These are phyloP conservation scores for Tenrec ecaudatus DNA, from an alignment of 2,113 vertebrate genomes.

Conservation along the genomic window DNA sequence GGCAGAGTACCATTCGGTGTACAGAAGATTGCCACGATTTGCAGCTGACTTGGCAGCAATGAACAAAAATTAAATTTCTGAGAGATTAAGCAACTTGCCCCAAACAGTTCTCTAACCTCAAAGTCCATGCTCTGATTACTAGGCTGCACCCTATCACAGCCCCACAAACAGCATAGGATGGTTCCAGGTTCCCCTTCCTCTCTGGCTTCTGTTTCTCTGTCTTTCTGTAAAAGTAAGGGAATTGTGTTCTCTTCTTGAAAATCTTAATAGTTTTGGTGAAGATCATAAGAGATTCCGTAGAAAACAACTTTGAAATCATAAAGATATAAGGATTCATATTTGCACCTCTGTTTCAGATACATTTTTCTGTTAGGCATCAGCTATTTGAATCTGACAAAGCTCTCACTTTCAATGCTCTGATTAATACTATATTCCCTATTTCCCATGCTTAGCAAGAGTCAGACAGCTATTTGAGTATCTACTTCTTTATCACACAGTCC, in stretches of 20 bases:
- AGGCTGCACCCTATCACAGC: not conserved
- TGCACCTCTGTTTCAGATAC: conserved; percentile 6
- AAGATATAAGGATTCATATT: not conserved
- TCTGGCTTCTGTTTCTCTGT: not conserved
- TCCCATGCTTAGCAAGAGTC: not conserved
- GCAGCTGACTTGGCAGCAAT: rapidly evolving
- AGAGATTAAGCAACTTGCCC: not conserved
- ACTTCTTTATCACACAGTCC: not conserved
- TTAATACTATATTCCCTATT: not conserved
- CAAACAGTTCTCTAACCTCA: not conserved
- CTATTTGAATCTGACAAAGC: not conserved
- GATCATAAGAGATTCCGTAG: not conserved
- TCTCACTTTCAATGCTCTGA: not conserved
- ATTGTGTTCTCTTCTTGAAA: conserved; percentile 10
- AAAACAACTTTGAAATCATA: conserved; percentile 22
- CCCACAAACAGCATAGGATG: not conserved
- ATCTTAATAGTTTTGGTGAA: not conserved
- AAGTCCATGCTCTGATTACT: not conserved
- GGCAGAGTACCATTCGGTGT: not conserved
- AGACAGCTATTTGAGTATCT: not conserved
- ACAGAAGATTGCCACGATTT: not conserved
- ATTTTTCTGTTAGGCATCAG: not conserved
- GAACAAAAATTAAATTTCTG: not conserved
- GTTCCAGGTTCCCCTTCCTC: not conserved
- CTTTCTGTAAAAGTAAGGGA: not conserved